Evolutionary conservation across 2,797 vertebrate genomes (phyloP).

Genomic region (Amblyraja radiata): DNA sequence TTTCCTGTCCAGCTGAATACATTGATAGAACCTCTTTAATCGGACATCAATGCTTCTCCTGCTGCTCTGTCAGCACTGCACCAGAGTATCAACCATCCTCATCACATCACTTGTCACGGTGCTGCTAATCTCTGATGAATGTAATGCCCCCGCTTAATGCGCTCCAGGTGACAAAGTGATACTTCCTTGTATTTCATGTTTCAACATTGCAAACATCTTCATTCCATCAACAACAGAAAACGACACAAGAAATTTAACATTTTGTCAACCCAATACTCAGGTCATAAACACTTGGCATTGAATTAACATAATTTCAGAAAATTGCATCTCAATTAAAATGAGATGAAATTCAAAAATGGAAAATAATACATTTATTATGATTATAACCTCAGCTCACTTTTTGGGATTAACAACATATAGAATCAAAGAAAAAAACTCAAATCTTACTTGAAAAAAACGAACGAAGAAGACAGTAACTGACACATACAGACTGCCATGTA

Average conservation of each 20-base stretch:
- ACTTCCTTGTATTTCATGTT: neutral
- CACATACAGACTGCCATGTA: neutral
- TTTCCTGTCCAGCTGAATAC: neutral
- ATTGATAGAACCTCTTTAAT: neutral
- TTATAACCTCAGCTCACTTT: neutral
- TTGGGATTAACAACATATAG: neutral
- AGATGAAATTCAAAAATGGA: neutral
- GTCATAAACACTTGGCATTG: neutral
- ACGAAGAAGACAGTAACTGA: neutral
- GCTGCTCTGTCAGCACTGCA: neutral
- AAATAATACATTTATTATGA: neutral
- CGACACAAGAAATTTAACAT: neutral
- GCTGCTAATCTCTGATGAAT: neutral
- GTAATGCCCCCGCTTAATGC: neutral
- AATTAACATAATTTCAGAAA: neutral
- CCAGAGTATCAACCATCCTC: neutral
- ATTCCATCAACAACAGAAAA: neutral
- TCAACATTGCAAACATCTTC: neutral
- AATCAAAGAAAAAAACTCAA: neutral
- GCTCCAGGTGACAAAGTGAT: neutral
- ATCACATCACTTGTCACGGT: neutral
- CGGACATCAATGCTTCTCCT: no score
- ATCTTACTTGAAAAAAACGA: neutral
- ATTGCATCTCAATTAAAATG: neutral
- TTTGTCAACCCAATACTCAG: neutral